These are phyloP conservation scores for Eclectus roratus DNA, from an alignment of 2,113 vertebrate species.

Conservation along the genomic window DNA sequence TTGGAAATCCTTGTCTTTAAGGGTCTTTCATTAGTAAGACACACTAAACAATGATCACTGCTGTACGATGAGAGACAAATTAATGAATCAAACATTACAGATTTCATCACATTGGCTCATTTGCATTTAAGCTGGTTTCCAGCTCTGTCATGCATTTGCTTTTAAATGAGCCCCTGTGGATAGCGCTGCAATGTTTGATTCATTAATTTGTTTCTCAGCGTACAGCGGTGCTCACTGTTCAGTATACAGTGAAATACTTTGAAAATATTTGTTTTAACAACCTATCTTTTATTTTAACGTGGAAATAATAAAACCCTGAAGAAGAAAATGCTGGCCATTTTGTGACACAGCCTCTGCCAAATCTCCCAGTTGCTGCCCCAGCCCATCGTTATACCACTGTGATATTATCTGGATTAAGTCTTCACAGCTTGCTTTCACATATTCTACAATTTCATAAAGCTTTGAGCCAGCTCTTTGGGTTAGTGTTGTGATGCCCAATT, in stretches of 20 bases:
- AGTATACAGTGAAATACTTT: slow-evolving; percentile 12
- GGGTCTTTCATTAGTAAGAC: slow-evolving; percentile 43
- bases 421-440: slow-evolving; percentile 64
- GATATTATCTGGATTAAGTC: slow-evolving; percentile 70
- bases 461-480: slow-evolving; percentile 51
- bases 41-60: slow-evolving; percentile 57
- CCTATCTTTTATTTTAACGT: slow-evolving; percentile 39
- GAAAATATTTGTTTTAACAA: slow-evolving; percentile 53
- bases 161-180: slow-evolving; percentile 68
- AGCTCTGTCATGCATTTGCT: slow-evolving; percentile 64
- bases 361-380: slow-evolving; percentile 60
- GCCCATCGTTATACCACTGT: slow-evolving; percentile 52
- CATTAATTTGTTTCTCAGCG: slow-evolving; percentile 60
- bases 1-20: background rate
- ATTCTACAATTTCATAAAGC: slow-evolving; percentile 61
- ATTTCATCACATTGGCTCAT: slow-evolving; percentile 61
- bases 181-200: slow-evolving; percentile 60
- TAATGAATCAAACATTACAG: slow-evolving; percentile 69
- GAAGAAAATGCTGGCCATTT: slow-evolving; percentile 21
- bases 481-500: slow-evolving; percentile 30
- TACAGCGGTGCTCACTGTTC: slow-evolving; percentile 53
- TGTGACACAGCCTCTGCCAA: slow-evolving; percentile 3
- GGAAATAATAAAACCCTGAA: background rate
- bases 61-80: slow-evolving; percentile 59
- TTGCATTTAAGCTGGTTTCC: slow-evolving; percentile 64